Evolutionary conservation across 2,797 vertebrate species (phyloP).

Genomic region (Leuciscus waleckii): DNA sequence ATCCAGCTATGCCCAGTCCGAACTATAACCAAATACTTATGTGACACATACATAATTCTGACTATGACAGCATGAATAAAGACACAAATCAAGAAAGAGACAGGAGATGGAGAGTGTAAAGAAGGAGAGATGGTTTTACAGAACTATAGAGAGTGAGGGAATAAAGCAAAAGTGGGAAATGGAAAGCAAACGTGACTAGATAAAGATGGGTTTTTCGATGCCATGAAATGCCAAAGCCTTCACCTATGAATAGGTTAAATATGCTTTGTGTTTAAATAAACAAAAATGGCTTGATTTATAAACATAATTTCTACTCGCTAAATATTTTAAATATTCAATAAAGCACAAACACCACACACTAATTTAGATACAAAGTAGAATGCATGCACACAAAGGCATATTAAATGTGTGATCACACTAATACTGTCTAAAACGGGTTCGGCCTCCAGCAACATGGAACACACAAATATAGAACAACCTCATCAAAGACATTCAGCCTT

Average conservation of each 20-base stretch:
- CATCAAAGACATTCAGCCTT: constrained; percentile 6
- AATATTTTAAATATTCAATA: constrained; percentile 39
- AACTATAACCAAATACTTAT: constrained; percentile 9
- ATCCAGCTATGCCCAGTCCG: background rate
- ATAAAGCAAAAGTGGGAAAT: constrained; percentile 12
- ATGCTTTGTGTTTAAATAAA: background rate
- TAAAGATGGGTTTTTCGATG: background rate
- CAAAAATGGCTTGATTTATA: no score
- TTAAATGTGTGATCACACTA: background rate
- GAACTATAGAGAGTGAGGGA: background rate
- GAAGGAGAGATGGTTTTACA: constrained; percentile 27
- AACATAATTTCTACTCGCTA: background rate
- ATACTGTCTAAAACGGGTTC: background rate
- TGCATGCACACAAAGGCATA: background rate
- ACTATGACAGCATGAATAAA: constrained; percentile 32
- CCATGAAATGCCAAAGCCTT: background rate
- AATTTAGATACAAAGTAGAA: background rate
- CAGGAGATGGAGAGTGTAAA: constrained; percentile 51
- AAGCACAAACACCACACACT: constrained; percentile 28
- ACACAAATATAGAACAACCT: constrained; percentile 20
- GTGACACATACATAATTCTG: constrained; percentile 16
- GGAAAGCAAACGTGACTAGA: background rate
- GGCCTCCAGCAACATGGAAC: constrained; percentile 9
- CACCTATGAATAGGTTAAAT: background rate
- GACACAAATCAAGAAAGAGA: constrained; percentile 40